These are phyloP conservation scores for Tenthredo distinguenda DNA, from an alignment of 2,888 invertebrate genomes.

Conservation along the genomic window DNA sequence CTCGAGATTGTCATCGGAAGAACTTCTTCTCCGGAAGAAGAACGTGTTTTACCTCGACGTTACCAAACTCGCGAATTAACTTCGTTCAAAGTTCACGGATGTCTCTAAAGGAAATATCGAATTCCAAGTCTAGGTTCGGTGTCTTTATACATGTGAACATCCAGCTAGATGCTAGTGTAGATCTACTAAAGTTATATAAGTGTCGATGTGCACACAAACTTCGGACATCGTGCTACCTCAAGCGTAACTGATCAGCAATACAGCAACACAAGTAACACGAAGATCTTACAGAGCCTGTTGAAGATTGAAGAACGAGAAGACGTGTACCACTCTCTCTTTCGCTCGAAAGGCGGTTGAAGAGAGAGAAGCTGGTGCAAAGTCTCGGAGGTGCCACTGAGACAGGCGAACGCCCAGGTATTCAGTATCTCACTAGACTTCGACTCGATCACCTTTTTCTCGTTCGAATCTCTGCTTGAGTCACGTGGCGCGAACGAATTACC, in stretches of 20 bases:
- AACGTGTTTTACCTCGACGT: not conserved
- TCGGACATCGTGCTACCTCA: not conserved
- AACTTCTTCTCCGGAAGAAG: too few relatives aligned
- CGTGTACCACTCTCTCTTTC: slow-evolving; percentile 41
- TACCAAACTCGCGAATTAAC: not conserved
- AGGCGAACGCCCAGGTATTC: slow-evolving; percentile 52
- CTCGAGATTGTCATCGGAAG: too few relatives aligned
- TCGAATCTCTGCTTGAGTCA: slow-evolving; percentile 11
- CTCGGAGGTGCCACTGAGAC: slow-evolving; percentile 15
- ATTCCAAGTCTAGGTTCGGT: not conserved
- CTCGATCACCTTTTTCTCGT: slow-evolving; percentile 38
- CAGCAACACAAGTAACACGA: slow-evolving; percentile 1
- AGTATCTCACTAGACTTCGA: slow-evolving; percentile 65
- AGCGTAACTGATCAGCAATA: slow-evolving; percentile 6
- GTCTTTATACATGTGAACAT: not conserved
- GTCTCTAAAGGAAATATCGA: not conserved
- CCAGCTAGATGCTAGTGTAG: not conserved
- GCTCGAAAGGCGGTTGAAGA: slow-evolving; percentile 8
- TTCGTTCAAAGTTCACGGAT: not conserved
- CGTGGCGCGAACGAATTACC: slow-evolving; percentile 18
- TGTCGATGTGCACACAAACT: not conserved
- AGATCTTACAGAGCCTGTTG: not conserved
- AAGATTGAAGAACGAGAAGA: slow-evolving; percentile 20
- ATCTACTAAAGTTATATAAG: not conserved
- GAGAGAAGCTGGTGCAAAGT: slow-evolving; percentile 30